Evolutionary conservation across 2,797 vertebrate species (phyloP).

Genomic region (Spinus pinus): DNA sequence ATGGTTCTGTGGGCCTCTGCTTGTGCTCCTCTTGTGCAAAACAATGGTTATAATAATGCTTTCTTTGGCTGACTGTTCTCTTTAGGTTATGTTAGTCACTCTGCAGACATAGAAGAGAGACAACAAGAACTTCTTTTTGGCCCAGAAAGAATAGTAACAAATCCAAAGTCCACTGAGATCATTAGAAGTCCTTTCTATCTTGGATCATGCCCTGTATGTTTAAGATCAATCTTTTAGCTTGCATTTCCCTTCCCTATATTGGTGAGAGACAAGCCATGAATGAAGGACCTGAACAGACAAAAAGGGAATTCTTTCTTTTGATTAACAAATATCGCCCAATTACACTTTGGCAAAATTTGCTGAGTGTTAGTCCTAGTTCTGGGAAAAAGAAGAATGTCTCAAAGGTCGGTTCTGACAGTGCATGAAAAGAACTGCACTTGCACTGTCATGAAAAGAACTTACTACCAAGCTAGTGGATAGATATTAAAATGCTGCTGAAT

Average conservation of each 20-base stretch:
- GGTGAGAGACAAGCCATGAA: background rate
- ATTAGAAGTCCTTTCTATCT: background rate
- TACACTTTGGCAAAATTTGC: background rate
- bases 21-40: background rate
- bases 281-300: background rate
- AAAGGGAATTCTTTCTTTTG: background rate
- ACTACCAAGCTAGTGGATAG: background rate
- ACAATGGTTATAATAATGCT: background rate
- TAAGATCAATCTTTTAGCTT: background rate
- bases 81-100: background rate
- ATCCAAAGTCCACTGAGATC: background rate
- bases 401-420: background rate
- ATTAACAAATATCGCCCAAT: background rate
- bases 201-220: background rate
- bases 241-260: background rate
- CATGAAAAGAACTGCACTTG: background rate
- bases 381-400: background rate
- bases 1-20: background rate
- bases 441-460: background rate
- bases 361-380: background rate
- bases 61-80: background rate
- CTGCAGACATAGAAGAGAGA: background rate
- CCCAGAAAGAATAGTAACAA: background rate
- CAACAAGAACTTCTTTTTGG: background rate
- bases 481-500: background rate